phyloP scores from a whole-genome alignment of 2,888 invertebrate species.

The Coenonympha arcania region DNA sequence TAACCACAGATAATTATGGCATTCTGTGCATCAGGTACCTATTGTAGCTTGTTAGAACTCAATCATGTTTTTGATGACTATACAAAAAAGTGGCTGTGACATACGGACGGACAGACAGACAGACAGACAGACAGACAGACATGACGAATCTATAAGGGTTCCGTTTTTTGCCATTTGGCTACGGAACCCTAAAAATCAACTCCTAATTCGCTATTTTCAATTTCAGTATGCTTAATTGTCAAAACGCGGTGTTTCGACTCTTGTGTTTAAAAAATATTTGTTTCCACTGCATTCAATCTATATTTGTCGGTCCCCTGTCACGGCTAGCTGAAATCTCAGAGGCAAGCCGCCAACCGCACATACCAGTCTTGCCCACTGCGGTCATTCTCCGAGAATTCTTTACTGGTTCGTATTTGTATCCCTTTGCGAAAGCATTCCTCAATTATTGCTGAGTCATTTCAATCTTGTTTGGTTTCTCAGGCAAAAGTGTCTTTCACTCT shows the following conservation, averaged over 20 bases:
- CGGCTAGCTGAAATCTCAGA: conserved; percentile 51
- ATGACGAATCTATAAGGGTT: too few relatives aligned
- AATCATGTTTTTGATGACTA: too few relatives aligned
- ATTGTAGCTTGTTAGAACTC: too few relatives aligned
- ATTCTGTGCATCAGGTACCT: too few relatives aligned
- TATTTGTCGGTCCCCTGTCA: conserved; percentile 18
- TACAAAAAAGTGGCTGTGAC: too few relatives aligned
- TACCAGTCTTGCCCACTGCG: conserved; percentile 47
- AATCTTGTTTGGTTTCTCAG: neutral
- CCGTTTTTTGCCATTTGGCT: too few relatives aligned
- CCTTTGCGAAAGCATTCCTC: neutral
- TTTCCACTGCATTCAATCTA: conserved; percentile 11
- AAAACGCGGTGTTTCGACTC: too few relatives aligned
- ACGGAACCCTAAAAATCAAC: too few relatives aligned
- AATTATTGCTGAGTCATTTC: conserved; percentile 3
- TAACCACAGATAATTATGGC: too few relatives aligned
- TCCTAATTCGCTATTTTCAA: neutral
- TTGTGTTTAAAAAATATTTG: conserved; percentile 1
- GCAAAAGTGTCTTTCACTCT: neutral
- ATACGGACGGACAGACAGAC: too few relatives aligned
- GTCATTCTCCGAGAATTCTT: conserved; percentile 58
- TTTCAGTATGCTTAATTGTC: neutral
- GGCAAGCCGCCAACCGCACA: conserved; percentile 53
- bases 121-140: too few relatives aligned
- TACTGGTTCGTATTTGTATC: conserved; percentile 1